Base-by-base conservation (phyloP, 2,797 vertebrate species). In the Furcifer pardalis region DNA sequence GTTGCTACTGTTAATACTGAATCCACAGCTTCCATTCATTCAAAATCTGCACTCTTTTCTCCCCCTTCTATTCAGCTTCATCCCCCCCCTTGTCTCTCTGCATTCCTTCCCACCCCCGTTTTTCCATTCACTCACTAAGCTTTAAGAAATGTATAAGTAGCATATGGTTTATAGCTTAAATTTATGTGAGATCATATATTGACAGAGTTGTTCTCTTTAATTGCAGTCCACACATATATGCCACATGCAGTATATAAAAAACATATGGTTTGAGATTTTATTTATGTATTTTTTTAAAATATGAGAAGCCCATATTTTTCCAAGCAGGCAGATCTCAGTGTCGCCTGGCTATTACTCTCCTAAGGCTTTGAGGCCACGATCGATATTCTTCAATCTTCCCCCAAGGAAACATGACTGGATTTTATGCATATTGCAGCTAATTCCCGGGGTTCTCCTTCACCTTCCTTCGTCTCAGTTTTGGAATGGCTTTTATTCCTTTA, bases 141-240 rank as follows among this genome's bases (percentile, higher is more conserved):
- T 46, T 77, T 46, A 74, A 77, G 63, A 81, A 82, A 82, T 82
- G 75, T 82, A 52, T 86, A 81, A 72, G 84, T 82, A 86, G 84
- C 84, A 86, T 82, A 77, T 86, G 84, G 73, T 86, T 82, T 86
- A 82, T 86, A 86, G 84, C 80, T 82, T 81, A 77, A 86, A 82
- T 86, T 86, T 76, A 86, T 72, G 56, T 86, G 84, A 86, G 84
- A 86, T 86, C 79, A 86, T 86, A 77, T 86, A 86, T 86, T 86
- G 84, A 86, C 79, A 63, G 77, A 82, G 74, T 85, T 85, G 84
- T 82, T 82, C 84, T 77, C 84, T 82, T 86, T 86, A 86, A 86
- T 86, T 86, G 82, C 74, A 82, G 74, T 72, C 74, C 56, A 49
- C 40, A 77, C 65, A 77, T 56, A 82, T 81, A 86, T 40, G 27